phyloP scores from a whole-genome alignment of 2,113 vertebrate species.

The Ophthalmolycus amberensis region DNA sequence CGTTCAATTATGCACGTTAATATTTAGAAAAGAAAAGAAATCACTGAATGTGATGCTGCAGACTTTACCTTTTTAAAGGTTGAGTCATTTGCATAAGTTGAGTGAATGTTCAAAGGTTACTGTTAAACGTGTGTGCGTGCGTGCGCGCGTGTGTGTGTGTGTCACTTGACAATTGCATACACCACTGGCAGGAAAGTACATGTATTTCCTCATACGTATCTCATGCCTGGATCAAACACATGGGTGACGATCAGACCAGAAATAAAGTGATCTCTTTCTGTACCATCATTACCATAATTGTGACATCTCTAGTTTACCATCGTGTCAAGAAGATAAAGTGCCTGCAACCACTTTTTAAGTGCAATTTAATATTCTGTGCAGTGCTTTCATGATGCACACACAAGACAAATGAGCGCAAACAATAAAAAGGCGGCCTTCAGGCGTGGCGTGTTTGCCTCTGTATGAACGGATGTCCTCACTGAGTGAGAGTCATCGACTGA shows the following conservation, averaged over 20 bases:
- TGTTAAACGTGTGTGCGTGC: slow-evolving; percentile 35
- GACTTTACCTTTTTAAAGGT: slow-evolving; percentile 71
- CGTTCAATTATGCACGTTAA: slow-evolving; percentile 15
- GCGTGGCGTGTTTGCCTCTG: no score
- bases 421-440: not conserved
- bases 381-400: slow-evolving; percentile 47
- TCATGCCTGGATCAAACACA: slow-evolving; percentile 15
- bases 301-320: slow-evolving; percentile 66
- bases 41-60: slow-evolving; percentile 31
- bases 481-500: not conserved
- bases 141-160: slow-evolving; percentile 29
- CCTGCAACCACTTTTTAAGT: slow-evolving; percentile 21
- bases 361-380: slow-evolving; percentile 67
- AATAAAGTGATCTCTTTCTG: not conserved
- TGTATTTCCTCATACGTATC: slow-evolving; percentile 6
- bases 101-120: slow-evolving; percentile 66
- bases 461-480: no score
- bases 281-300: slow-evolving; percentile 61
- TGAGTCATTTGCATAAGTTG: slow-evolving; percentile 66
- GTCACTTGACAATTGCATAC: slow-evolving; percentile 2
- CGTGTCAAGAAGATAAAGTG: slow-evolving; percentile 70
- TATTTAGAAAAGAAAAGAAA: slow-evolving; percentile 31
- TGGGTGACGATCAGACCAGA: not conserved
- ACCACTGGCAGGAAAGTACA: slow-evolving; percentile 12
- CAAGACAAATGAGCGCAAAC: slow-evolving; percentile 48